phyloP scores from a whole-genome alignment of 2,888 invertebrate species.

The Drosophila yooni region DNA sequence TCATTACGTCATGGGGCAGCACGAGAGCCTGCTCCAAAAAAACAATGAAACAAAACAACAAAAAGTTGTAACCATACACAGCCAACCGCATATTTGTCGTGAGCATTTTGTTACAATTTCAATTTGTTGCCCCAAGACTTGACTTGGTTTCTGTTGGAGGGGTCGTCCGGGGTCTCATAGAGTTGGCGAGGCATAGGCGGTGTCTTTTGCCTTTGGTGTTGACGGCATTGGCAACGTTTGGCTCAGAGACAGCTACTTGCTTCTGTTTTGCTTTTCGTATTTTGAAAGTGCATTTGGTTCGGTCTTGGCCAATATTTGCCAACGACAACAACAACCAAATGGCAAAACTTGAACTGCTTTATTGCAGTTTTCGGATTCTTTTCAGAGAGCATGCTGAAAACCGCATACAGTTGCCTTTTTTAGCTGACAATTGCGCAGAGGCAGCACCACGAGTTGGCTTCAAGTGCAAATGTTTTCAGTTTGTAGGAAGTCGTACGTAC shows the following conservation, averaged over 20 bases:
- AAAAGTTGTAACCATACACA: conserved; percentile 46
- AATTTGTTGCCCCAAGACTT: conserved; percentile 71
- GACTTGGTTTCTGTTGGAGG: conserved; percentile 39
- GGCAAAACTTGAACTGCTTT: conserved; percentile 72
- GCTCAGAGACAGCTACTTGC: conserved; percentile 45
- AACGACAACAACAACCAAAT: conserved; percentile 35
- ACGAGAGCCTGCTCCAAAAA: conserved; percentile 16
- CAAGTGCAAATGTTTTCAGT: conserved; percentile 48
- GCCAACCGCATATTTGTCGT: conserved; percentile 76
- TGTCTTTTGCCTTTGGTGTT: conserved; percentile 39
- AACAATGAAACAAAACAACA: conserved; percentile 1
- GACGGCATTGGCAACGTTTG: conserved; percentile 68
- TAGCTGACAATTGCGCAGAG: conserved; percentile 34
- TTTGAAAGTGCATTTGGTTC: conserved; percentile 73
- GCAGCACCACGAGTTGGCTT: conserved; percentile 17
- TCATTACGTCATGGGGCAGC: conserved; percentile 71
- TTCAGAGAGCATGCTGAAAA: conserved; percentile 39
- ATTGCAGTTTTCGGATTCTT: conserved; percentile 66
- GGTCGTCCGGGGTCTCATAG: conserved; percentile 35
- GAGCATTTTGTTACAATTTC: conserved; percentile 80
- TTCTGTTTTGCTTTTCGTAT: conserved; percentile 35
- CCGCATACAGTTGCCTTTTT: conserved; percentile 36
- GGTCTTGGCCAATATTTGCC: conserved; percentile 77
- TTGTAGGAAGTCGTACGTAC: conserved; percentile 21
- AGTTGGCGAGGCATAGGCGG: conserved; percentile 32